Base-by-base conservation (phyloP, 2,888 invertebrate genomes). In the Podotricha telesiphe region DNA sequence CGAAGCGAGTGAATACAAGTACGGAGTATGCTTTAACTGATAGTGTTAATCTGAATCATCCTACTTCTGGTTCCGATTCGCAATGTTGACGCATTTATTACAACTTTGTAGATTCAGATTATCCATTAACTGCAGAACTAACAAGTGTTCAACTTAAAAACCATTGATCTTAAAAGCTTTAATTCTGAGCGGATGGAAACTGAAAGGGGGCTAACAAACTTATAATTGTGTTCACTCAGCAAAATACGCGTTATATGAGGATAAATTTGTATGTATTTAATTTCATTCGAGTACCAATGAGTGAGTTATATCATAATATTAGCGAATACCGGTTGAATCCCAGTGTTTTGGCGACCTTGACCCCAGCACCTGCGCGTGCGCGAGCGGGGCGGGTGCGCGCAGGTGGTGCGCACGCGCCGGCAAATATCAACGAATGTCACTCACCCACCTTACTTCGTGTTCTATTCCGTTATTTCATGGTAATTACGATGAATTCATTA, bases 351-450 rank as follows among this genome's bases (percentile, higher is more conserved):
- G 74, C 71, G 77, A 71, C 73, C 75, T 75, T 75, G 73, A 75
- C 73, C 74, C 70, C 67, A 58, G 69, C 58, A 67, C 61, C 73
- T 71, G 71, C 50, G 73, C 67, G 71, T 72, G 75, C 71, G 76
- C 73, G 2, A 13, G 42, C 1, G 68, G 75, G 73, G 78, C 75
- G 77, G 77, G 77, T 76, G 76, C 77, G 80, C 79, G 80, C 80
- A 75, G 78, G 77, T 75, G 76, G 50, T 69, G 75, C 80, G 74
- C 74, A 71, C 73, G 74, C 74, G 73, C 68, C 78, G 74, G 77
- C 79, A 83, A 88, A 87, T 86, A 88, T 83, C 88, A 86, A 76
- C 85, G 75, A 78, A 80, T 85, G 89, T 87, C 88, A 84, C 78
- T 87, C 86, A 86, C 87, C 88, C 84, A 78, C 78, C 73, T 47